Evolutionary conservation across 1,140 invertebrate species (phyloP).

Genomic region (Hycleus cichorii): DNA sequence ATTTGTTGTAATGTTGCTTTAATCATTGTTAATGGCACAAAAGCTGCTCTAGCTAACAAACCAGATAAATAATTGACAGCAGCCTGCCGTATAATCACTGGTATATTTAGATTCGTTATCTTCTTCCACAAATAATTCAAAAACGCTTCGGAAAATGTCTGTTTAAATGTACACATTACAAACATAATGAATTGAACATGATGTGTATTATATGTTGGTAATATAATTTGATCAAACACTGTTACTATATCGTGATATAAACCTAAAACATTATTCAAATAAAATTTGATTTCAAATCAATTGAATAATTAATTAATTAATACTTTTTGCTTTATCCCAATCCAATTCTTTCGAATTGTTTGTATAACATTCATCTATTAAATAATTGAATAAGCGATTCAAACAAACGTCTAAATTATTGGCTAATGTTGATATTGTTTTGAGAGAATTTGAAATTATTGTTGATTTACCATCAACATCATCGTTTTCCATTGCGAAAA

Average conservation of each 20-base stretch:
- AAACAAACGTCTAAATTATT: conserved; percentile 59
- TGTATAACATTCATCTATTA: conserved; percentile 45
- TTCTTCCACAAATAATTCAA: conserved; percentile 69
- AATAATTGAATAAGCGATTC: conserved; percentile 52
- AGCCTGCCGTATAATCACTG: conserved; percentile 59
- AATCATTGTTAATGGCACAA: conserved; percentile 56
- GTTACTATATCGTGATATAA: conserved; percentile 48
- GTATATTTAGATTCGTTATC: conserved; percentile 56
- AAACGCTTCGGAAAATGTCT: conserved; percentile 58
- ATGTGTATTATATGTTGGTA: conserved; percentile 64
- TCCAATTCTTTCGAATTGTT: conserved; percentile 38
- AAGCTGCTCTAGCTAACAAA: conserved; percentile 62
- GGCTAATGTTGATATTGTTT: conserved; percentile 42
- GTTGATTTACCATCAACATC: conserved; percentile 36
- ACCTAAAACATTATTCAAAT: conserved; percentile 9
- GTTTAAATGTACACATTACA: conserved; percentile 63
- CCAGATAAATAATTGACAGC: conserved; percentile 69
- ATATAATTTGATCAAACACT: conserved; percentile 64
- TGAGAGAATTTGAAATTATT: conserved; percentile 17
- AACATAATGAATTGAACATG: conserved; percentile 78
- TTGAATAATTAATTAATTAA: neutral
- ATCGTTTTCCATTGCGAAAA: conserved; percentile 43
- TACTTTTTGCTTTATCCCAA: conserved; percentile 38
- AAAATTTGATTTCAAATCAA: neutral
- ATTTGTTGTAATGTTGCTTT: conserved; percentile 57